Evolutionary conservation across 2,797 vertebrate species (phyloP).

Genomic region (Hyperoplus lanceolatus): DNA sequence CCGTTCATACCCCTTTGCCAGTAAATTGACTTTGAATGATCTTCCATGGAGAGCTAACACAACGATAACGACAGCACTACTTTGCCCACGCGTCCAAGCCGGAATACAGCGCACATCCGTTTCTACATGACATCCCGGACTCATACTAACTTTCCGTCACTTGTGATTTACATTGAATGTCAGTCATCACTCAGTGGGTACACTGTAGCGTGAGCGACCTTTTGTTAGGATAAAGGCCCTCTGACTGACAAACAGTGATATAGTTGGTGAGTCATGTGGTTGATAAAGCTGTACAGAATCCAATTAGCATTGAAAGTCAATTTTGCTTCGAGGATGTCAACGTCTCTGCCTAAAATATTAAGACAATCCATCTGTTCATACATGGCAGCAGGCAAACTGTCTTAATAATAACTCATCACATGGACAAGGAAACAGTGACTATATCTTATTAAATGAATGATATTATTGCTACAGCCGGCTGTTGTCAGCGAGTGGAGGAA

Average conservation of each 20-base stretch:
- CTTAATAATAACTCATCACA: conserved; percentile 77
- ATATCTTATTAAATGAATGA: conserved; percentile 72
- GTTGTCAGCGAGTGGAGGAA: conserved; percentile 41
- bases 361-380: conserved; percentile 79
- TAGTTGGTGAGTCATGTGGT: conserved; percentile 39
- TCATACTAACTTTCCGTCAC: conserved; percentile 21
- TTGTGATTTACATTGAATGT: conserved; percentile 25
- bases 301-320: conserved; percentile 73
- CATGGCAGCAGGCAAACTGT: conserved; percentile 63
- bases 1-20: conserved; percentile 50
- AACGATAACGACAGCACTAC: conserved; percentile 42
- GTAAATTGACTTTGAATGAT: conserved; percentile 66
- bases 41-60: conserved; percentile 45
- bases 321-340: conserved; percentile 58
- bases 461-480: conserved; percentile 34
- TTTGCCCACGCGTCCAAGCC: conserved; percentile 2
- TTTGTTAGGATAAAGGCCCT: conserved; percentile 1
- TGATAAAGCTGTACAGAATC: conserved; percentile 67
- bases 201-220: background rate
- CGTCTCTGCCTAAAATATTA: conserved; percentile 73
- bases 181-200: conserved; percentile 19
- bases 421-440: conserved; percentile 71
- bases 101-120: background rate
- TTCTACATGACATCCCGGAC: conserved; percentile 8
- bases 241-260: conserved; percentile 13